A percentile compares a stretch with the other conserved stretches of the same genome.
Evolutionary conservation across 2,888 invertebrate genomes (phyloP).

Genomic region (Lasioglossum oenotherae): DNA sequence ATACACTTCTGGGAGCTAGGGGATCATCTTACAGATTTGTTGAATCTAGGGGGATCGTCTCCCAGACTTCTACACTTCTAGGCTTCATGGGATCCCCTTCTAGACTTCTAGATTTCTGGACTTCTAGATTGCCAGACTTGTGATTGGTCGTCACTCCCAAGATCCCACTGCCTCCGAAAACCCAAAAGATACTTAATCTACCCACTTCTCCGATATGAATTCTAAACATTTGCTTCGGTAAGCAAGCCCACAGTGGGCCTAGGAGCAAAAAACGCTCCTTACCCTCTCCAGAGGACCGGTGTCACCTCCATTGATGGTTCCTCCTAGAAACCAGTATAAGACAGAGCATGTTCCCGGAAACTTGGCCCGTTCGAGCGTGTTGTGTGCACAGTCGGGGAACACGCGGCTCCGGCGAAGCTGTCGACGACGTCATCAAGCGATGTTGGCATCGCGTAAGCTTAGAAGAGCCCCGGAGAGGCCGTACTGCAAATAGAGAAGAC

Average conservation of each 20-base stretch:
- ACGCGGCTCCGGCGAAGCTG: background rate
- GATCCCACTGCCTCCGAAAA: background rate
- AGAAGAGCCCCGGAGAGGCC: conserved; percentile 71
- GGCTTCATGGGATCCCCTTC: no score
- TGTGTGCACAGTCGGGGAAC: background rate
- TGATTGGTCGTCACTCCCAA: no score
- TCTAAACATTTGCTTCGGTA: background rate
- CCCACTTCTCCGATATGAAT: background rate
- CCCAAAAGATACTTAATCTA: background rate
- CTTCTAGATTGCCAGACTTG: no score
- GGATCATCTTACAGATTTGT: no score
- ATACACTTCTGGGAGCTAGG: no score
- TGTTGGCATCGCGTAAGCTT: conserved; percentile 62
- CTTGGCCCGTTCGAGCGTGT: background rate
- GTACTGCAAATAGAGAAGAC: conserved; percentile 81
- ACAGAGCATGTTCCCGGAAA: background rate
- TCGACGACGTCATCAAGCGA: background rate
- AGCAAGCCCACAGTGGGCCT: background rate
- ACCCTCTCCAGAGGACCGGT: background rate
- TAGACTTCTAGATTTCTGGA: no score
- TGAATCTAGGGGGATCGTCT: no score
- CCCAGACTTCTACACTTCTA: no score
- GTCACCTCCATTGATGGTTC: background rate
- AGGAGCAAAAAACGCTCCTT: background rate
- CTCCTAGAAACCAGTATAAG: background rate